Base-by-base conservation (phyloP, 2,797 vertebrate genomes). In the Kryptopterus vitreolus region DNA sequence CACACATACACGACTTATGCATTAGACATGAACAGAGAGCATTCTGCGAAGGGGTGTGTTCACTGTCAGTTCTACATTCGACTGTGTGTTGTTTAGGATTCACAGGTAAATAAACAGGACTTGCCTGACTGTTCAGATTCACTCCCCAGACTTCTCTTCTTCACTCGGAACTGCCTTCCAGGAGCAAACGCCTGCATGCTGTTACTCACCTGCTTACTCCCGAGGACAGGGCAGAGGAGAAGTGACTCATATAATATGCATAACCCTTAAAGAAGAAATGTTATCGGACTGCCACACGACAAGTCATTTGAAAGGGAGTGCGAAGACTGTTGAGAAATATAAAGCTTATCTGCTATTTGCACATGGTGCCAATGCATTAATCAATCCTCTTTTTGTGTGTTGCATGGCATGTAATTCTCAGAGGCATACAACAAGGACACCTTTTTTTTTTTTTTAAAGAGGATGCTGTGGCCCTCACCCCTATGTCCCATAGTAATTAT, bases 141-240 rank as follows among this genome's bases (percentile, higher is more conserved):
- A 33, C 84, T 10, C 22, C 24, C 84, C 35, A 35, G 16, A 68
- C 91, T 92, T 77, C 53, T 92, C 73, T 4, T 91, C 57, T 90
- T 88, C 26, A 11, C 29, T 80, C 84, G 15, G 72, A 80, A 78
- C 65, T 61, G 58, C 8, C 65, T 71, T 31, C n/a, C n/a, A 66
- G 35, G 15, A 20, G 61, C 35, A 15, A 50, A 74, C 7, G 13
- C n/a, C 9, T 31, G 46, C 53, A 76, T 38, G 69, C 53, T 76
- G 20, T 69, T 76, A 29, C 85, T 52, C 80, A 71, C 72, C 57
- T 82, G 77, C 29, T 86, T 84, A 52, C 70, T 83, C 92, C n/a
- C 92, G 84, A 35, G 77, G 46, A 84, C 12, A 73, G 26, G 62
- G n/a, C n/a, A 84, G 70, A 78, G 35, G 31, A 13, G 68, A 5